Evolutionary conservation across 2,888 invertebrate species (phyloP).

Genomic region (Cephus rjabovi): DNA sequence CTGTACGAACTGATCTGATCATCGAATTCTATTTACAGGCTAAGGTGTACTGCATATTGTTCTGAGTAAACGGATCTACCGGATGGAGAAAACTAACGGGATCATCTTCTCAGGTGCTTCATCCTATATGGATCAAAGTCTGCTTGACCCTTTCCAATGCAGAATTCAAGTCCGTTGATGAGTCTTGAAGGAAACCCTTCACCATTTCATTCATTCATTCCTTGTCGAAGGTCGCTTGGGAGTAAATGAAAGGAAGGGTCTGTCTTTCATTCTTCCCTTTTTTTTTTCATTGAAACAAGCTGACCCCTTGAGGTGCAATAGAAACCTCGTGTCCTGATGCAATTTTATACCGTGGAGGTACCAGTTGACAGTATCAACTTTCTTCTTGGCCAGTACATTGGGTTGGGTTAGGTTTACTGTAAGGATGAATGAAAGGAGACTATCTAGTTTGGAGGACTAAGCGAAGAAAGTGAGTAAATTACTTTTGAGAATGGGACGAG

Average conservation of each 20-base stretch:
- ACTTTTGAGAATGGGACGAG: constrained; percentile 7
- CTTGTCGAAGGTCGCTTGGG: not conserved
- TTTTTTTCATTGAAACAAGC: not conserved
- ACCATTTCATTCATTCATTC: not conserved
- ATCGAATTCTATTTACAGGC: not conserved
- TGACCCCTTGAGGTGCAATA: not conserved
- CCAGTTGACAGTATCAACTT: not conserved
- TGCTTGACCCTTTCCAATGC: not conserved
- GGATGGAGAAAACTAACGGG: not conserved
- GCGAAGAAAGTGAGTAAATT: not conserved
- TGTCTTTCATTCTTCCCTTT: not conserved
- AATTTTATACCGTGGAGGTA: not conserved
- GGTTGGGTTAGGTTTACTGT: not conserved
- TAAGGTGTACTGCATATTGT: not conserved
- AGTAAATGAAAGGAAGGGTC: not conserved
- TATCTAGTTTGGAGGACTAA: not conserved
- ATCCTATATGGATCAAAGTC: not conserved
- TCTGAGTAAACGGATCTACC: not conserved
- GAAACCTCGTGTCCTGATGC: not conserved
- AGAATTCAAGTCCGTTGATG: not conserved
- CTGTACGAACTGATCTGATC: not conserved
- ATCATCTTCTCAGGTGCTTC: not conserved
- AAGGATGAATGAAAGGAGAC: not conserved
- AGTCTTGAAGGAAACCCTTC: not conserved
- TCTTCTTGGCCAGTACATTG: not conserved